These are phyloP conservation scores for Falcaria lacertinaria DNA, from an alignment of 2,888 invertebrate species.

Conservation along the genomic window DNA sequence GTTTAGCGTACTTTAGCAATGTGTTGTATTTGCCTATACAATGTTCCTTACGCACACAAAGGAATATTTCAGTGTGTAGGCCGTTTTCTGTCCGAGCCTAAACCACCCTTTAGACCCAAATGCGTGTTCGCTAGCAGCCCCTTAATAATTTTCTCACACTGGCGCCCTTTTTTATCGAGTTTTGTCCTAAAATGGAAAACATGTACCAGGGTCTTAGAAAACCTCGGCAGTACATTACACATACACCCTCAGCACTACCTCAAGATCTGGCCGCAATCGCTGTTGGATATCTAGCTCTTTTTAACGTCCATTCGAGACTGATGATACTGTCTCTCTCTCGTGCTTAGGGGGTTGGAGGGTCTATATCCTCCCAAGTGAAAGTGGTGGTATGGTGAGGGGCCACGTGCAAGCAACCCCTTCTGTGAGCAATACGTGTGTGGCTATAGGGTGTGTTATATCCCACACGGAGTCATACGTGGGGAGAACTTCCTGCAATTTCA, in stretches of 20 bases:
- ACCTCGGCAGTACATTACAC: conserved; percentile 43
- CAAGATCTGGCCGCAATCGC: conserved; percentile 62
- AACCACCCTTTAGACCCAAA: conserved; percentile 53
- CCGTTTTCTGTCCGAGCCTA: conserved; percentile 14
- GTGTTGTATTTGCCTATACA: no score
- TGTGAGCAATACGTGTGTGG: conserved; percentile 63
- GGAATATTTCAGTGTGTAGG: conserved; percentile 12
- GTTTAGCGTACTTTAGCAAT: no score
- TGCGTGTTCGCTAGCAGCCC: conserved; percentile 39
- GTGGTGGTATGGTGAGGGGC: conserved; percentile 56
- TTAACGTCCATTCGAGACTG: conserved; percentile 37
- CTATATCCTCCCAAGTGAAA: conserved; percentile 28
- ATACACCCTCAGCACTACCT: conserved; percentile 63
- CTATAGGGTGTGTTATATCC: conserved; percentile 62
- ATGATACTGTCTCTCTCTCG: conserved; percentile 46
- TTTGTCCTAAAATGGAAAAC: conserved; percentile 81
- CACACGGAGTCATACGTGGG: conserved; percentile 57
- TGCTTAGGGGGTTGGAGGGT: conserved; percentile 52
- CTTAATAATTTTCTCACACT: conserved; percentile 29
- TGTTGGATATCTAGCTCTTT: conserved; percentile 58
- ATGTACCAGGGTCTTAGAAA: conserved; percentile 68
- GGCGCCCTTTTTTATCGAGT: conserved; percentile 76
- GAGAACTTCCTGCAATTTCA: conserved; percentile 49
- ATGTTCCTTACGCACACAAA: conserved; percentile 20
- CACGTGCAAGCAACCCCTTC: conserved; percentile 66